phyloP scores from a whole-genome alignment of 2,113 vertebrate species.

The Lophochroa leadbeateri region DNA sequence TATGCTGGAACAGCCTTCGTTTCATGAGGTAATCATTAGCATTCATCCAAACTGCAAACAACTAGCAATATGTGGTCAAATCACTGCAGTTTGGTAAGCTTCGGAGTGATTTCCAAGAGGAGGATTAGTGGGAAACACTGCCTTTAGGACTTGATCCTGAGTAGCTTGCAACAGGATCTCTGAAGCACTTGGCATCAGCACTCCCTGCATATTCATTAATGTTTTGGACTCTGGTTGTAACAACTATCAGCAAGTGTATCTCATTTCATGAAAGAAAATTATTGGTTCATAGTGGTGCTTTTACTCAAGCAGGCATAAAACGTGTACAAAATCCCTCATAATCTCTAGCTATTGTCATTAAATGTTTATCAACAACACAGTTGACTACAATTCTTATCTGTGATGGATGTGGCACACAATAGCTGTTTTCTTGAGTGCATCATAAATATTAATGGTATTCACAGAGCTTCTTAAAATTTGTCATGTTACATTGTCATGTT shows the following conservation, averaged over 20 bases:
- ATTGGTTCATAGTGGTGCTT: slow-evolving; percentile 10
- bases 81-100: background rate
- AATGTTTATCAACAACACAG: slow-evolving; percentile 58
- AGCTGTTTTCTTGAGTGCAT: slow-evolving; percentile 50
- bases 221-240: background rate
- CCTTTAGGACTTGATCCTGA: background rate
- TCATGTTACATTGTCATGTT: slow-evolving; percentile 36
- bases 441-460: slow-evolving; percentile 74
- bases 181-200: background rate
- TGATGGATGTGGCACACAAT: slow-evolving; percentile 65
- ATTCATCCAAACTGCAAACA: background rate
- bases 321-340: slow-evolving; percentile 30
- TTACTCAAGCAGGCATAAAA: slow-evolving; percentile 24
- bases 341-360: slow-evolving; percentile 62
- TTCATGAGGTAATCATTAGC: background rate
- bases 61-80: background rate
- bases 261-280: slow-evolving; percentile 44
- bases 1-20: background rate
- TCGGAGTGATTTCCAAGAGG: background rate
- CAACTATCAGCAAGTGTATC: slow-evolving; percentile 1
- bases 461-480: slow-evolving; percentile 50
- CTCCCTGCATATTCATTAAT: background rate
- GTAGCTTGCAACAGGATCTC: background rate
- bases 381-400: slow-evolving; percentile 44
- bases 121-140: background rate